These are phyloP conservation scores for Gouania willdenowi DNA, from an alignment of 2,797 vertebrate species.

Conservation along the genomic window DNA sequence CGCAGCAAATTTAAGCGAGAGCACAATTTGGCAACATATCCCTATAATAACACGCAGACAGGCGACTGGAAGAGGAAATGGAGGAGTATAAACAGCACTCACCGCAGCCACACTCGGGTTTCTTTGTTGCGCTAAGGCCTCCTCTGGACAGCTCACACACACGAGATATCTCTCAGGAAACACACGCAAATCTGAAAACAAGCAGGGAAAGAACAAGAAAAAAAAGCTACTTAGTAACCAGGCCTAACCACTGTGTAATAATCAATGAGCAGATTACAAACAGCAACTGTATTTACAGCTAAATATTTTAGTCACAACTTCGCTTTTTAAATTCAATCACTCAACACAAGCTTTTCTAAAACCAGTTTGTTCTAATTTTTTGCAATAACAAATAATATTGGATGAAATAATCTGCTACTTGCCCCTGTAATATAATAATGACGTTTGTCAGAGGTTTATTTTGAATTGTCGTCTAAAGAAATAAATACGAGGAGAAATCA, in stretches of 20 bases:
- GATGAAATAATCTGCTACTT: too few relatives aligned
- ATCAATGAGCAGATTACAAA: slow-evolving; percentile 45
- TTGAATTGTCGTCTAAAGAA: too few relatives aligned
- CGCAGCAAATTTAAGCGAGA: slow-evolving; percentile 53
- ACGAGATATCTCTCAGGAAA: slow-evolving; percentile 90
- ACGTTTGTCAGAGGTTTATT: too few relatives aligned
- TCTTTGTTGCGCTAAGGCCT: slow-evolving; percentile 60
- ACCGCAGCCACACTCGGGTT: slow-evolving; percentile 66
- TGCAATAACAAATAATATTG: too few relatives aligned
- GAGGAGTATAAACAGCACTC: slow-evolving; percentile 72
- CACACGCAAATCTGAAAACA: slow-evolving; percentile 80
- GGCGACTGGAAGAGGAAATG: slow-evolving; percentile 70
- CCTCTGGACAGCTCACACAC: slow-evolving; percentile 81
- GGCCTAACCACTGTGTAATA: slow-evolving; percentile 55
- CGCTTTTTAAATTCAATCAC: too few relatives aligned
- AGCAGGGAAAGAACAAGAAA: slow-evolving; percentile 45
- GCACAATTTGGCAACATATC: slow-evolving; percentile 56
- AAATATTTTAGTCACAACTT: too few relatives aligned
- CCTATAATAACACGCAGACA: slow-evolving; percentile 66
- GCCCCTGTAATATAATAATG: too few relatives aligned
- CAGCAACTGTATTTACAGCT: slow-evolving; percentile 52
- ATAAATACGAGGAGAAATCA: too few relatives aligned
- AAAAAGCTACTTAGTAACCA: slow-evolving; percentile 52
- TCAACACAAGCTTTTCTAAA: too few relatives aligned
- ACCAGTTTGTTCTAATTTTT: too few relatives aligned